phyloP scores from a whole-genome alignment of 2,113 vertebrate species.

The Dasyornis broadbenti region DNA sequence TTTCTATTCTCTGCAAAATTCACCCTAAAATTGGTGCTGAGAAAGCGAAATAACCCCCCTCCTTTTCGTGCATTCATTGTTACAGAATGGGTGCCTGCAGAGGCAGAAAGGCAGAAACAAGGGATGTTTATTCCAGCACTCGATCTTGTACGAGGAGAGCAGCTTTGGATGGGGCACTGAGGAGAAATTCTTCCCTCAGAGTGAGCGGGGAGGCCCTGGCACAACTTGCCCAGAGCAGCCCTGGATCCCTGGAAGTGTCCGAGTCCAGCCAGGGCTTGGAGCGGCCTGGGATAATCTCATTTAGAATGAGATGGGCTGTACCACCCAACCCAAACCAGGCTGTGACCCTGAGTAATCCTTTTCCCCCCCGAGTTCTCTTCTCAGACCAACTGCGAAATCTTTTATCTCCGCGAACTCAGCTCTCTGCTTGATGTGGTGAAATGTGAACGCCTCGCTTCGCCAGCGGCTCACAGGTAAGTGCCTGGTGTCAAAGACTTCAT shows the following conservation, averaged over 20 bases:
- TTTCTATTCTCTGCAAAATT: not conserved
- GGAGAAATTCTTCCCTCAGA: not conserved
- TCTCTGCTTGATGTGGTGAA: not conserved
- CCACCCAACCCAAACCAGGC: not conserved
- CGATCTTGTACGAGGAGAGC: not conserved
- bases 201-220: not conserved
- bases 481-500: not conserved
- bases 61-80: accelerated
- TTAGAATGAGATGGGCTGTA: not conserved
- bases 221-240: not conserved
- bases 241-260: not conserved
- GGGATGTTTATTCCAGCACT: accelerated
- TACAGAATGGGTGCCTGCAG: accelerated
- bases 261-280: not conserved
- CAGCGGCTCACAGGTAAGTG: not conserved
- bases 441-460: not conserved
- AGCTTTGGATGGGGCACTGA: not conserved
- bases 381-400: not conserved
- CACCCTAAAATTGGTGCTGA: accelerated
- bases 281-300: accelerated
- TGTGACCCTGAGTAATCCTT: not conserved
- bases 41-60: accelerated
- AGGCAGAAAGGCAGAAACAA: not conserved
- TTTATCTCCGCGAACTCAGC: not conserved
- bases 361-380: not conserved